Base-by-base conservation (phyloP, 2,888 invertebrate species). In the Ophion obscuratus region DNA sequence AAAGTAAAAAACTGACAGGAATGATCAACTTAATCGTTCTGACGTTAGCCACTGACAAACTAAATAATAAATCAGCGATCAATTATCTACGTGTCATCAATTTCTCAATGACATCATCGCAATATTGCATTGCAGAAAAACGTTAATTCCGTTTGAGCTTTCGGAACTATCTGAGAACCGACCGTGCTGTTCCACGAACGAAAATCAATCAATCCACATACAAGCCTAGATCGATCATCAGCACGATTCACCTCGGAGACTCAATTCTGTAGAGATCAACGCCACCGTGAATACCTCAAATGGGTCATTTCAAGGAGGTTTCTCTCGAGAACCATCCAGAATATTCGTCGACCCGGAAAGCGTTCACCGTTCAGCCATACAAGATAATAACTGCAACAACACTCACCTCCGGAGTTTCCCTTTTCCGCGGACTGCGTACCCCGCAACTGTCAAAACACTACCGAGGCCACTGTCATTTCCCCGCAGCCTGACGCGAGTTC, bases 381-480 rank as follows among this genome's bases (percentile, higher is more conserved):
- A 24, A 44, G 10, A 47, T 24, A 68, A 17, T n/a, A 24, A 53
- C 2, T n/a, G 0, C 4, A 6, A 68, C 4, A 24, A 27, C 86
- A 87, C 87, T 86, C 86, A 87, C 86, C 86, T 86, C 31, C 62
- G 76, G 81, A 61, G 57, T 78, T 71, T 76, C 75, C 67, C 47
- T 76, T 76, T 76, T 81, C 64, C 81, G 59, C 67, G 77, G 83
- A 36, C 81, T 83, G 47, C 77, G 77, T 59, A 44, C 57, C 83
- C 83, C 83, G 88, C 82, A 92, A 91, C 90, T 88, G 91, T 92
- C 92, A 92, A 92, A 91, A 89, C 90, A 91, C 92, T 91, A 89
- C 86, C 89, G 89, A 91, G 89, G 90, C 90, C 90, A 92, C 91
- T 91, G 90, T 90, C 92, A 92, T 92, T 87, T 91, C 90, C 89